phyloP scores from a whole-genome alignment of 2,797 vertebrate species.

The Onychomys leucogaster region DNA sequence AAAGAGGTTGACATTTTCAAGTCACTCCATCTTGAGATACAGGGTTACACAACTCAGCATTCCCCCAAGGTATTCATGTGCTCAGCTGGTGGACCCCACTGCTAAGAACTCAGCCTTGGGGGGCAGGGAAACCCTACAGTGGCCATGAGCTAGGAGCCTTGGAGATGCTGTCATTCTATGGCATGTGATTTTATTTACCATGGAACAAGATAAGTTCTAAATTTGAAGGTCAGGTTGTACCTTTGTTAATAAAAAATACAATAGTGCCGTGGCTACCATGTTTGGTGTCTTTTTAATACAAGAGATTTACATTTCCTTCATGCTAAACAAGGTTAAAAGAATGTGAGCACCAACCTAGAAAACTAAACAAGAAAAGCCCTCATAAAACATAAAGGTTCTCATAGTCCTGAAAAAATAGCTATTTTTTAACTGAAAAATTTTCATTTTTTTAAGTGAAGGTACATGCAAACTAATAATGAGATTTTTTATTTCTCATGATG shows the following conservation, averaged over 20 bases:
- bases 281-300: not conserved
- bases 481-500: not conserved
- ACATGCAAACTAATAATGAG: not conserved
- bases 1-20: not conserved
- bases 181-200: not conserved
- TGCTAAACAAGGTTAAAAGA: not conserved
- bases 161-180: not conserved
- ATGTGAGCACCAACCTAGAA: not conserved
- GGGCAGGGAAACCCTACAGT: not conserved
- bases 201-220: not conserved
- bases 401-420: not conserved
- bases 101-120: not conserved
- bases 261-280: not conserved
- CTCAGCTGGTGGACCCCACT: not conserved
- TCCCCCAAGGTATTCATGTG: not conserved
- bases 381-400: not conserved
- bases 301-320: not conserved
- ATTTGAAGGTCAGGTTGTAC: not conserved
- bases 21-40: not conserved
- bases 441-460: conserved; percentile 12
- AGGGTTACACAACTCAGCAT: not conserved
- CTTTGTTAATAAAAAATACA: conserved; percentile 11
- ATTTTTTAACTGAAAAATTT: not conserved
- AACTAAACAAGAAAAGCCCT: not conserved
- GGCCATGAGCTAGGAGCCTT: not conserved